Evolutionary conservation across 2,888 invertebrate species (phyloP), one percentile per base, ranked within the genome.

Genomic region (Macaria liturata): DNA sequence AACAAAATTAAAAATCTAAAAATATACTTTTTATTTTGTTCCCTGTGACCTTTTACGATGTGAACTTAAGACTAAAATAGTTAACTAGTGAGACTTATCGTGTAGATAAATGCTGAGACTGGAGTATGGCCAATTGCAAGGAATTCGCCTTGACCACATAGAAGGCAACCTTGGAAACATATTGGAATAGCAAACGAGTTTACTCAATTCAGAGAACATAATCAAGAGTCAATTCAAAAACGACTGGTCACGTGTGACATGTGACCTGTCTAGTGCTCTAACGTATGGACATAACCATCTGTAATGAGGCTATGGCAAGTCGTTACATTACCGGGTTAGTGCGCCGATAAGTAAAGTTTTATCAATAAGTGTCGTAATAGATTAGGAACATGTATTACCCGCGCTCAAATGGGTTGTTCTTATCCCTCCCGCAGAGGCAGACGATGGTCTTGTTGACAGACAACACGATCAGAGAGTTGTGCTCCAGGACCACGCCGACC

Each of bases 361-460:
- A 72, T 70, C 65, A 69, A 68, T 72, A 68, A 73, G 71, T 74
- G 60, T 77, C 74, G 75, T 77, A 76, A 73, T 75, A 81, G 68
- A 76, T 75, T 70, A 69, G 65, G 72, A 78, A 79, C 71, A 71
- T 73, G 76, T 77, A 76, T 91, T 92, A 92, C 92, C 92, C 91
- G 89, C 88, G 90, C 78, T 92, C 91, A 81, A 88, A 89, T 74
- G 88, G 89, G 74, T 86, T 87, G 78, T 87, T 80, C 76, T 80
- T 80, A 74, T 88, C 86, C 76, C 84, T 86, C 65, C 92, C 92
- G 81, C 92, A 92, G 64, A 89, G 87, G 83, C 92, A 92, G 80
- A 92, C 85, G 78, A 92, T 92, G 71, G 92, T 91, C 83, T 92
- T 92, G 83, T 92, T 84, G 69, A 90, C 84, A 32, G 92, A 88